Evolutionary conservation across 2,113 vertebrate species (phyloP).

Genomic region (Otus sunia): DNA sequence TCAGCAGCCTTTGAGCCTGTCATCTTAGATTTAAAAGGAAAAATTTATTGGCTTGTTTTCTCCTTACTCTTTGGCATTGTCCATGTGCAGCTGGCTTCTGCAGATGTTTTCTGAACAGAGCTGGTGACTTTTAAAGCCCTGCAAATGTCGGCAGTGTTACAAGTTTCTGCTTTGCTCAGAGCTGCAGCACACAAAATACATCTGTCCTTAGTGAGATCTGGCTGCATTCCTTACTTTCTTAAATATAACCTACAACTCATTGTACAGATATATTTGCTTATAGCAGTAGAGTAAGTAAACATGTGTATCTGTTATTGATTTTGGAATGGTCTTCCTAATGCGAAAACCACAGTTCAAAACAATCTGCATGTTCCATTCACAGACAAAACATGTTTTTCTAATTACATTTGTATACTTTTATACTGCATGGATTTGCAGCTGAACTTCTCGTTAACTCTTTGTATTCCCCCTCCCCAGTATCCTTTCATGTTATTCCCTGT

Average conservation of each 20-base stretch:
- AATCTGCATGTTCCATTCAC: not conserved
- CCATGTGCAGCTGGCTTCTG: conserved; percentile 39
- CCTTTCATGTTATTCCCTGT: not conserved
- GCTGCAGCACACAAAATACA: not conserved
- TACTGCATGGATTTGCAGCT: not conserved
- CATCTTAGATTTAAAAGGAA: conserved; percentile 40
- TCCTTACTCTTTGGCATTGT: conserved; percentile 47
- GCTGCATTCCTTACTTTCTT: not conserved
- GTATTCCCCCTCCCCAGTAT: not conserved
- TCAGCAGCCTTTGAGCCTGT: conserved; percentile 44
- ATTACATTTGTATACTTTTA: not conserved
- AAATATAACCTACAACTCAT: not conserved
- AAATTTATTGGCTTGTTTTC: conserved; percentile 48
- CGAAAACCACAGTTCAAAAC: not conserved
- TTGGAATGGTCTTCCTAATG: not conserved
- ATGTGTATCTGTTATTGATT: not conserved
- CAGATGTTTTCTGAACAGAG: conserved; percentile 53
- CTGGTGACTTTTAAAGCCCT: conserved; percentile 42
- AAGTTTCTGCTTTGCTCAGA: not conserved
- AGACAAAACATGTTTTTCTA: not conserved
- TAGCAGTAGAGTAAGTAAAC: not conserved
- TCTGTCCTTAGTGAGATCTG: not conserved
- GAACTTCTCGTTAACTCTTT: not conserved
- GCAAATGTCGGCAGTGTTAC: conserved; percentile 1
- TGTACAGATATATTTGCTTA: not conserved